Evolutionary conservation across 2,888 invertebrate genomes (phyloP), one percentile per base, ranked within the genome.

Genomic region (Ypsolopha sequella): DNA sequence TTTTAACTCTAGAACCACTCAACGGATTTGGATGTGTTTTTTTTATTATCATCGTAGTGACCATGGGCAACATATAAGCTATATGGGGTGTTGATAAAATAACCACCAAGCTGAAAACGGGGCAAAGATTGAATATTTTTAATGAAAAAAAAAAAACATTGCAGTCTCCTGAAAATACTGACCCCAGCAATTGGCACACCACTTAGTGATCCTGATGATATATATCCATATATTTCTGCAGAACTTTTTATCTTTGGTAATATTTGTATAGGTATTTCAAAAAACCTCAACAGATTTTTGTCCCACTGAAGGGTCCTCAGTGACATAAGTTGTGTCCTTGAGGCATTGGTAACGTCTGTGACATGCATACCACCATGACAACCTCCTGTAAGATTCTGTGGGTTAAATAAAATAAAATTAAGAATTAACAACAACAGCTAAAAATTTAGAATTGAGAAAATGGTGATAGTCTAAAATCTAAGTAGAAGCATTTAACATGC

Each of bases 301-400:
- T 98, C 97, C 98, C 98, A 98, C 62, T 94, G 88, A 36, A 96
- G 81, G n/a, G 91, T 92, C 58, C 91, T 90, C 50, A 98, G 88
- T 70, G 98, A 97, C 96, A 99, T 97, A 1, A 99, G 88, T 89
- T 97, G 94, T 6, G 98, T 99, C 57, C 98, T 90, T 36, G 97
- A 96, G 9, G 99, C 99, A 79, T 99, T 99, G 36, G 98, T 96
- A 0, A 98, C 97, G 78, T 99, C 99, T 0, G 99, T 99, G 0
- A 94, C 82, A 72, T 98, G 97, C 6, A 93, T 78, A 45, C 87
- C 87, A 48, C 86, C 87, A 46, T 76, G 73, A 45, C 65, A 68
- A 7, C 89, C 89, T 6, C 90, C 91, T n/a, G 90, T 90, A 36
- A 90, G 73, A 59, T 90, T 90, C 90, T 89, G 60, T 36, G 74